phyloP scores from a whole-genome alignment of 92 coral and sea anemone genomes.

The Epizoanthus stellaris region DNA sequence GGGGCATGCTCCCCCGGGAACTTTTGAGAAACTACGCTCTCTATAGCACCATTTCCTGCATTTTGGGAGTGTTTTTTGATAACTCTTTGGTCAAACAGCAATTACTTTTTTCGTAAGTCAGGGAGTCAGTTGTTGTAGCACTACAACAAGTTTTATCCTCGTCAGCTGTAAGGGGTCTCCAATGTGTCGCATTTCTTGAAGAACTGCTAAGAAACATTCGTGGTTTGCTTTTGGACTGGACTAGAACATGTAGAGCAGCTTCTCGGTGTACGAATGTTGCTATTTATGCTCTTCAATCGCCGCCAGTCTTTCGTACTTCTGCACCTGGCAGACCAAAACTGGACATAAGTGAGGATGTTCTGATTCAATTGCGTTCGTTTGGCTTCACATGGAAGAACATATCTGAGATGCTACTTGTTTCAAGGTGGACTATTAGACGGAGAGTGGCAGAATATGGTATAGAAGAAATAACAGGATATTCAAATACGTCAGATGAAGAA shows the following conservation, averaged over 20 bases:
- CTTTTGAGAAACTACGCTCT: too few species aligned
- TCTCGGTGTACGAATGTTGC: slow-evolving; percentile 46
- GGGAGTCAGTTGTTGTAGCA: neutral
- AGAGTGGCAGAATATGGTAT: slow-evolving; percentile 25
- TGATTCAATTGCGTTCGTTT: slow-evolving; percentile 40
- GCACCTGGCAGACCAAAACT: slow-evolving; percentile 49
- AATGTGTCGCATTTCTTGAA: neutral
- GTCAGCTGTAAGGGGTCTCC: neutral
- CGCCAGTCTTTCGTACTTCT: neutral
- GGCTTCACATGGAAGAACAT: slow-evolving; percentile 52
- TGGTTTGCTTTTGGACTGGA: slow-evolving; percentile 22
- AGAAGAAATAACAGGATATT: slow-evolving; percentile 49
- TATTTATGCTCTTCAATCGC: slow-evolving; percentile 42
- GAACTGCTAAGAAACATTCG: slow-evolving; percentile 13
- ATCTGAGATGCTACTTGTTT: slow-evolving; percentile 47
- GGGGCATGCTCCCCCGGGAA: too few species aligned
- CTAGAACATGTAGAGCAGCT: slow-evolving; percentile 5
- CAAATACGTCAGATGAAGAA: slow-evolving; percentile 44
- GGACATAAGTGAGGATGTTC: slow-evolving; percentile 43
- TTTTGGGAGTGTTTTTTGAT: too few species aligned
- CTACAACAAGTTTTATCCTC: neutral
- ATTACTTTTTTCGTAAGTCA: too few species aligned
- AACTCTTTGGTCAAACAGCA: too few species aligned
- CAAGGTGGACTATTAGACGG: slow-evolving; percentile 51
- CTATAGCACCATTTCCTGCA: too few species aligned